phyloP scores from a whole-genome alignment of 2,888 invertebrate genomes.

The Parnassius smintheus region DNA sequence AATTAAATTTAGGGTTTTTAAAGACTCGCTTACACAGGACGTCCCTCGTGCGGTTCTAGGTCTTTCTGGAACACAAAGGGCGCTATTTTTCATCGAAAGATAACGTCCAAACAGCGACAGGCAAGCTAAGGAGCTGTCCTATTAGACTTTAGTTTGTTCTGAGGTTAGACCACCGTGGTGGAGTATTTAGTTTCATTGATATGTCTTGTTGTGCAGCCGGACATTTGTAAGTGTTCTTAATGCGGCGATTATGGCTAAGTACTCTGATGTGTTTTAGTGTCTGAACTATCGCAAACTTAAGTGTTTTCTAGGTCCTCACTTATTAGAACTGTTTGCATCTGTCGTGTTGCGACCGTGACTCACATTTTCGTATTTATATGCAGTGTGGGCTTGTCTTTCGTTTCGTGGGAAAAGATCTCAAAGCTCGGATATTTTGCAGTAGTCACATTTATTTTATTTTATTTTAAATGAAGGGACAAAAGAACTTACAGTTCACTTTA shows the following conservation, averaged over 20 bases:
- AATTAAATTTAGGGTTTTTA: not conserved
- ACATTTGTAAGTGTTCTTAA: slow-evolving; percentile 68
- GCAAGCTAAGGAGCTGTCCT: slow-evolving; percentile 68
- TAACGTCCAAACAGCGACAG: slow-evolving; percentile 66
- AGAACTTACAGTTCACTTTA: too few relatives aligned
- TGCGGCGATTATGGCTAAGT: slow-evolving; percentile 46
- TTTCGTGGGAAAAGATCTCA: not conserved
- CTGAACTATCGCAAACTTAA: slow-evolving; percentile 17
- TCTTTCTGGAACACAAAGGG: slow-evolving; percentile 59
- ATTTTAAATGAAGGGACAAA: too few relatives aligned
- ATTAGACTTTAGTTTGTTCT: slow-evolving; percentile 63
- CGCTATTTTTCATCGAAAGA: slow-evolving; percentile 70
- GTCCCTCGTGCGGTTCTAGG: slow-evolving; percentile 37
- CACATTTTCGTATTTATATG: slow-evolving; percentile 6
- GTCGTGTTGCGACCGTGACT: slow-evolving; percentile 22
- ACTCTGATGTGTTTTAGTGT: slow-evolving; percentile 25
- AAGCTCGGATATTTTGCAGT: too few relatives aligned
- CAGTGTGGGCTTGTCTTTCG: not conserved
- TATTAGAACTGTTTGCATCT: slow-evolving; percentile 12
- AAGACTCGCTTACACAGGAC: slow-evolving; percentile 32
- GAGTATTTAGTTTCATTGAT: slow-evolving; percentile 60
- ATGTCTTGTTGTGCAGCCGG: slow-evolving; percentile 53
- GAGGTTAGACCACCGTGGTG: slow-evolving; percentile 64
- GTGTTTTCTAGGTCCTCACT: slow-evolving; percentile 11
- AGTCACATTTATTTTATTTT: too few relatives aligned